Percentiles rank a stretch among this genome's conserved stretches.
These are phyloP conservation scores for Drosophila lacertosa DNA, from an alignment of 1,140 invertebrate genomes.

Conservation along the genomic window DNA sequence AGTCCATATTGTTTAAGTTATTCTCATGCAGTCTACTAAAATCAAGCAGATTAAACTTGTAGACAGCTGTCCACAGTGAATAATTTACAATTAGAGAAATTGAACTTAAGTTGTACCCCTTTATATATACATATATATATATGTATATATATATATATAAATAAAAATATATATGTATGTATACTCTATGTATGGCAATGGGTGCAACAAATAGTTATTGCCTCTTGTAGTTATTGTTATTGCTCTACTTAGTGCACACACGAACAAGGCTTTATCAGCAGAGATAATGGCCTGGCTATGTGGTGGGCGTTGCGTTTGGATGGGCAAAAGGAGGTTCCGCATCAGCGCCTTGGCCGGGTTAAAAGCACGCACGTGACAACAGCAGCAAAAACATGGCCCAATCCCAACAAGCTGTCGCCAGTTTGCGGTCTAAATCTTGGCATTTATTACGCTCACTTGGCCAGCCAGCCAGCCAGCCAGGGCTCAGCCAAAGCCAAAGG, in stretches of 20 bases:
- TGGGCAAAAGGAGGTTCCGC: not conserved
- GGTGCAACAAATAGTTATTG: not conserved
- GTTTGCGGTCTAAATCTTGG: slow-evolving; percentile 67
- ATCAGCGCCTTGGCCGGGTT: not conserved
- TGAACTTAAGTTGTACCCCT: too few relatives aligned
- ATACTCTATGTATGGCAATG: not conserved
- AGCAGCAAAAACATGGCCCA: slow-evolving; percentile 14
- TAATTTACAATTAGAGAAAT: too few relatives aligned
- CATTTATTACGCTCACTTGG: slow-evolving; percentile 79
- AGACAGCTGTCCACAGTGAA: too few relatives aligned
- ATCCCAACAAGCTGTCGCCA: not conserved
- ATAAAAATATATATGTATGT: not conserved
- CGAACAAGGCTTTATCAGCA: not conserved
- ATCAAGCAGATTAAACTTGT: too few relatives aligned
- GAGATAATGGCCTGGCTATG: not conserved
- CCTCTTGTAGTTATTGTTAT: slow-evolving; percentile 12
- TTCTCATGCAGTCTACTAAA: too few relatives aligned
- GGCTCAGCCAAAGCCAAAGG: too few relatives aligned
- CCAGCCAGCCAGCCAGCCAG: slow-evolving; percentile 40
- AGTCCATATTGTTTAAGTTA: too few relatives aligned
- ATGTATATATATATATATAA: not conserved
- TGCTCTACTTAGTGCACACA: slow-evolving; percentile 15
- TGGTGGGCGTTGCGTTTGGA: not conserved
- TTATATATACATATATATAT: not conserved
- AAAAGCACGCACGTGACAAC: slow-evolving; percentile 26